phyloP scores from a whole-genome alignment of 2,113 vertebrate species.

The Petrocephalus microphthalmus region DNA sequence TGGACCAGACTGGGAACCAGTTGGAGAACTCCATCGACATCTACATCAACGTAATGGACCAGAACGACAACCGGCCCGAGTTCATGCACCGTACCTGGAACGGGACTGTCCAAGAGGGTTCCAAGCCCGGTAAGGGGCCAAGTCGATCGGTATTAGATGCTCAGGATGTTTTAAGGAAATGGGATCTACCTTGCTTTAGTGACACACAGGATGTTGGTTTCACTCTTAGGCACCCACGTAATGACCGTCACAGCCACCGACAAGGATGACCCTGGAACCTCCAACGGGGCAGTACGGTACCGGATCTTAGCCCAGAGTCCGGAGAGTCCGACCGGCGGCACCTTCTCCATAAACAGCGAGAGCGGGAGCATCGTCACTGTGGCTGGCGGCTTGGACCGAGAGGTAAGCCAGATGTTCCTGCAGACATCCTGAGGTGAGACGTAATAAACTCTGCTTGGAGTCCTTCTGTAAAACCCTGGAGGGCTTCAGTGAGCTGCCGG shows the following conservation, averaged over 20 bases:
- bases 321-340: slow-evolving; percentile 79
- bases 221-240: slow-evolving; percentile 78
- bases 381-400: slow-evolving; percentile 89
- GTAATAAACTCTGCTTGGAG: not conserved
- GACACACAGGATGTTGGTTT: slow-evolving; percentile 21
- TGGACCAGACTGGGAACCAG: slow-evolving; percentile 96
- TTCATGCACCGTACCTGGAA: slow-evolving; percentile 95
- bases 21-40: slow-evolving; percentile 98
- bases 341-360: slow-evolving; percentile 97
- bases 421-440: not conserved
- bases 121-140: slow-evolving; percentile 79
- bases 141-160: not conserved
- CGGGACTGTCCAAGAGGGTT: slow-evolving; percentile 87
- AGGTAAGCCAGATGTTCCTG: slow-evolving; percentile 59
- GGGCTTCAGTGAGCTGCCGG: not conserved
- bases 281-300: slow-evolving; percentile 89
- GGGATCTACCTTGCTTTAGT: not conserved
- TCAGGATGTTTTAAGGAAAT: not conserved
- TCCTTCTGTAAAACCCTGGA: not conserved
- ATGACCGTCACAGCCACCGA: slow-evolving; percentile 93
- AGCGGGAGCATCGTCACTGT: slow-evolving; percentile 94
- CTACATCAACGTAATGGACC: slow-evolving; percentile 97
- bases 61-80: slow-evolving; percentile 96
- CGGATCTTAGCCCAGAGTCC: slow-evolving; percentile 95
- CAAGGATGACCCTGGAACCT: slow-evolving; percentile 82